These are phyloP conservation scores for Sphaeridia pumilis DNA, from an alignment of 2,888 invertebrate species.

Conservation along the genomic window DNA sequence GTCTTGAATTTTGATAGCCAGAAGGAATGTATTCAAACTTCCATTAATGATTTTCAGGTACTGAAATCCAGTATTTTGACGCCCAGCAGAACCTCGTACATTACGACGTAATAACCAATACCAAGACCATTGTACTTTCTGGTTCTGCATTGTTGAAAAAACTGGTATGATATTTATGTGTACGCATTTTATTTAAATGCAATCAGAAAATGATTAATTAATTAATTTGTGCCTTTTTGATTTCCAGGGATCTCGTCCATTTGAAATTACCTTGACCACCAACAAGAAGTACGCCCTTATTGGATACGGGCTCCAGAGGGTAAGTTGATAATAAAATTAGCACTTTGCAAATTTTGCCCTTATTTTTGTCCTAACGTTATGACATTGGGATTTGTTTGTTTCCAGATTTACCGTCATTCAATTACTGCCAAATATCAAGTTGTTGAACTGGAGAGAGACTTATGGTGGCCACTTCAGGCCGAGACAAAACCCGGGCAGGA, in stretches of 20 bases:
- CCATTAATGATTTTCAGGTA: slow-evolving; percentile 43
- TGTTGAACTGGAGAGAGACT: slow-evolving; percentile 50
- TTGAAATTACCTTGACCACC: slow-evolving; percentile 11
- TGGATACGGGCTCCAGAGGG: slow-evolving; percentile 14
- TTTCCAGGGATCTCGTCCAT: slow-evolving; percentile 1
- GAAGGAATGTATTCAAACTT: background rate
- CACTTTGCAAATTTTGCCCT: background rate
- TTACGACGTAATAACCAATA: slow-evolving; percentile 45
- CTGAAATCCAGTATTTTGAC: slow-evolving; percentile 53
- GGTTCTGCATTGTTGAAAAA: slow-evolving; percentile 39
- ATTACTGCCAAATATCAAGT: slow-evolving; percentile 62
- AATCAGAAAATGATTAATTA: background rate
- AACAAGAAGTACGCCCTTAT: slow-evolving; percentile 6
- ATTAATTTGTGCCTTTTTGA: background rate
- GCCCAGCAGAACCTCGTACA: slow-evolving; percentile 47
- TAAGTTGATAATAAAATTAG: slow-evolving; percentile 2
- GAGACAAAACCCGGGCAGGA: background rate
- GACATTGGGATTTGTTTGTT: slow-evolving; percentile 22
- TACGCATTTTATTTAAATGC: background rate
- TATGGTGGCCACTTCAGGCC: background rate
- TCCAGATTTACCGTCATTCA: slow-evolving; percentile 66
- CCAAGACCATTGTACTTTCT: slow-evolving; percentile 42
- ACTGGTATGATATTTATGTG: slow-evolving; percentile 6
- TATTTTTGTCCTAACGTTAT: background rate
- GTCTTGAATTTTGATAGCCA: background rate